Conservation (phyloP, 2,113 vertebrate genomes). For the Dipodomys spectabilis region DNA sequence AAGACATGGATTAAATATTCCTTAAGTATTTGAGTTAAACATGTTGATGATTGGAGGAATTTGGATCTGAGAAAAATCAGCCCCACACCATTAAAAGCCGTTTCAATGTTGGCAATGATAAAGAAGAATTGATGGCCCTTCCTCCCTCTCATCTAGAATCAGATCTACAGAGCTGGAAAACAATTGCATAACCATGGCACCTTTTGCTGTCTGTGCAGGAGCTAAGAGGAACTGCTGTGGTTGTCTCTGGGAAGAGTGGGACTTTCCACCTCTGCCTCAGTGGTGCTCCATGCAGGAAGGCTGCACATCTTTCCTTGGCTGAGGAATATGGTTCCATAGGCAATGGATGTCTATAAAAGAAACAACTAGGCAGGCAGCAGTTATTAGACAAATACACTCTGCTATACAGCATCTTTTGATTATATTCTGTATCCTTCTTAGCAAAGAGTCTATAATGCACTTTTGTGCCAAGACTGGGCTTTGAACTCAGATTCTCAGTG, state of each 20-base stretch:
- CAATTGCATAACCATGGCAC: neutral
- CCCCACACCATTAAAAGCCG: neutral
- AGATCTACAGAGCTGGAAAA: neutral
- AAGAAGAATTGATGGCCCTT: neutral
- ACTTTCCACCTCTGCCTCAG: neutral
- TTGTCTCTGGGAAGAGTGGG: neutral
- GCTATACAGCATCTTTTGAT: neutral
- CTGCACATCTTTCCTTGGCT: no score
- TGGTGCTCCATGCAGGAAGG: no score
- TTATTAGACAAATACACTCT: neutral
- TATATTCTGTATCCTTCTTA: neutral
- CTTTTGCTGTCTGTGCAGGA: neutral
- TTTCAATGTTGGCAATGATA: constrained; percentile 1
- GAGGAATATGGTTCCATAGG: no score
- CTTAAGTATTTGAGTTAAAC: constrained; percentile 4
- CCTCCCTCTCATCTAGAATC: neutral
- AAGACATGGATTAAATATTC: constrained; percentile 20
- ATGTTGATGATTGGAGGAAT: neutral
- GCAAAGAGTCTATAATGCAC: neutral
- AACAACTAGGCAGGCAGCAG: neutral
- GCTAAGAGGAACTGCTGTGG: neutral
- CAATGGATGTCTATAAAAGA: neutral
- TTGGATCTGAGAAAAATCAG: neutral
- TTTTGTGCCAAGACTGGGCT: no score
- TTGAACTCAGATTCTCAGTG: no score